Conservation (phyloP, 2,113 vertebrate genomes). For the Poeciliopsis prolifica region DNA sequence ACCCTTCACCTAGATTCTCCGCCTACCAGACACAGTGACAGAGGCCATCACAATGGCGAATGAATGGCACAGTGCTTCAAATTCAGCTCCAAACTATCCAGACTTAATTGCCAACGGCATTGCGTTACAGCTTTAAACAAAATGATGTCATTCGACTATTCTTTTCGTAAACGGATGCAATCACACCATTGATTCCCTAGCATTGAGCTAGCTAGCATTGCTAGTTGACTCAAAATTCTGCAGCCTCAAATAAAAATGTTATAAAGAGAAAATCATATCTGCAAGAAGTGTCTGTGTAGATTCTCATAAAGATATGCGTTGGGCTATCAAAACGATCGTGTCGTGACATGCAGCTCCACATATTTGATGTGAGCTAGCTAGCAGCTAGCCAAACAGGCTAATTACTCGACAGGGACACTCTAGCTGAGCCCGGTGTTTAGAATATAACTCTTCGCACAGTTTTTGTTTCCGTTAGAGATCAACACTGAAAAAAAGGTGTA, state of each 20-base stretch:
- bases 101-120: rapidly evolving
- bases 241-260: not conserved
- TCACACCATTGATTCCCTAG: not conserved
- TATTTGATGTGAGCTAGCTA: conserved; percentile 14
- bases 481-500: rapidly evolving
- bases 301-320: not conserved
- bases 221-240: not conserved
- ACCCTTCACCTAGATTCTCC: conserved; percentile 78
- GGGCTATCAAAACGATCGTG: not conserved
- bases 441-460: not conserved
- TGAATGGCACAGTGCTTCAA: conserved; percentile 9
- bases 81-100: rapidly evolving
- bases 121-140: not conserved
- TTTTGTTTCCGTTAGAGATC: not conserved
- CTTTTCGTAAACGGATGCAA: not conserved
- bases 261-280: not conserved
- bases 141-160: not conserved
- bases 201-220: conserved; percentile 14
- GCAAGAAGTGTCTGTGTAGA: not conserved
- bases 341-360: not conserved
- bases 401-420: conserved; percentile 2
- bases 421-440: not conserved
- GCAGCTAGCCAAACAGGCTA: conserved; percentile 41
- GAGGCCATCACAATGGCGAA: conserved; percentile 19
- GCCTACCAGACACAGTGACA: conserved; percentile 4